Conservation (phyloP, 2,797 vertebrate species). For the Mallotus villosus region DNA sequence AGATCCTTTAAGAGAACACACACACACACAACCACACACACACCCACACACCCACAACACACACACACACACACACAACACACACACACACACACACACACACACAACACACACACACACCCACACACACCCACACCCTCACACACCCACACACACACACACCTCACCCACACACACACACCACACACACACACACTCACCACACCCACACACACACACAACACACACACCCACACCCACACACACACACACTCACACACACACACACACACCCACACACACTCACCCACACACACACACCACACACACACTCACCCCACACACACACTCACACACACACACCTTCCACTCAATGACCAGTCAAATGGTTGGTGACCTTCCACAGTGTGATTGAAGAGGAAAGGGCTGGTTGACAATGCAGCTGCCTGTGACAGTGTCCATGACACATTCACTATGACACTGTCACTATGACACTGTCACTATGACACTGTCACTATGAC, state of each 20-base stretch:
- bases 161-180: conserved; percentile 51
- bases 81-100: too few species aligned
- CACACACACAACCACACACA: neutral
- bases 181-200: too few species aligned
- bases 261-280: neutral
- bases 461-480: too few species aligned
- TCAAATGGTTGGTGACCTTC: conserved; percentile 67
- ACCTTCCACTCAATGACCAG: conserved; percentile 49
- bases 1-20: conserved; percentile 41
- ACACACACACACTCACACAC: conserved; percentile 6
- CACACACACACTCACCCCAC: conserved; percentile 57
- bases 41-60: neutral
- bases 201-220: conserved; percentile 52
- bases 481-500: too few species aligned
- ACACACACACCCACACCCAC: conserved; percentile 68
- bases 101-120: conserved; percentile 63
- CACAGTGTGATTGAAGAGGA: conserved; percentile 62
- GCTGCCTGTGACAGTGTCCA: conserved; percentile 49
- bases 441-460: too few species aligned
- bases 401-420: conserved; percentile 53
- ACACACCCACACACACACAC: conserved; percentile 1
- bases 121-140: conserved; percentile 11
- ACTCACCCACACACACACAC: conserved; percentile 53
- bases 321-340: conserved; percentile 60
- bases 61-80: conserved; percentile 54